Percentiles rank a stretch among this genome's conserved stretches.
Conservation (phyloP, 2,888 invertebrate species). For the Eledone cirrhosa region DNA sequence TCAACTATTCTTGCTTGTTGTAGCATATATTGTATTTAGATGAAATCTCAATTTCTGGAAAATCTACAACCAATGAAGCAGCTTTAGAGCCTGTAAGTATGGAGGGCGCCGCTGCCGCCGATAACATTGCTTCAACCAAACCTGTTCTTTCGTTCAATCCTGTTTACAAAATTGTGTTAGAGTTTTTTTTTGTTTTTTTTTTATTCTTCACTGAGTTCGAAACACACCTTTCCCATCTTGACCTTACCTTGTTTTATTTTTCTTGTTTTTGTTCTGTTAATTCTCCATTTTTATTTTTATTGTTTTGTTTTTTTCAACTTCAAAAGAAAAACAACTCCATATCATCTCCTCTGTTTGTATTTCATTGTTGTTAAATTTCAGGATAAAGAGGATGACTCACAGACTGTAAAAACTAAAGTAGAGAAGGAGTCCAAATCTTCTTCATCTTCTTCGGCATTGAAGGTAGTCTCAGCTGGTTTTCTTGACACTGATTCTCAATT, state of each 20-base stretch:
- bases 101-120: too few relatives aligned
- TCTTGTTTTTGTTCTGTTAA: slow-evolving; percentile 5
- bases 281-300: slow-evolving; percentile 31
- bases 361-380: slow-evolving; percentile 43
- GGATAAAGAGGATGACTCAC: slow-evolving; percentile 46
- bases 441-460: slow-evolving; percentile 46
- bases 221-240: too few relatives aligned
- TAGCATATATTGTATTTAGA: too few relatives aligned
- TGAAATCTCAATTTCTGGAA: too few relatives aligned
- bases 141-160: too few relatives aligned
- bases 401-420: slow-evolving; percentile 46
- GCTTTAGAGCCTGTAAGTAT: too few relatives aligned
- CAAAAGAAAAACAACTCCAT: background rate
- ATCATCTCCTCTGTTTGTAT: background rate
- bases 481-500: background rate
- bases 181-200: too few relatives aligned
- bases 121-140: too few relatives aligned
- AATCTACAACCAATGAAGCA: too few relatives aligned
- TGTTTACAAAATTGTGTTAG: too few relatives aligned
- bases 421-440: slow-evolving; percentile 53
- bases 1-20: too few relatives aligned
- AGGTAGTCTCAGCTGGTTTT: slow-evolving; percentile 41
- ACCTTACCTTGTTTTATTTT: background rate
- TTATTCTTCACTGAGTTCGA: too few relatives aligned
- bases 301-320: slow-evolving; percentile 21